Base-by-base conservation (phyloP, 53 echinoderm and acorn worm species). In the Temnopleurus reevesii region DNA sequence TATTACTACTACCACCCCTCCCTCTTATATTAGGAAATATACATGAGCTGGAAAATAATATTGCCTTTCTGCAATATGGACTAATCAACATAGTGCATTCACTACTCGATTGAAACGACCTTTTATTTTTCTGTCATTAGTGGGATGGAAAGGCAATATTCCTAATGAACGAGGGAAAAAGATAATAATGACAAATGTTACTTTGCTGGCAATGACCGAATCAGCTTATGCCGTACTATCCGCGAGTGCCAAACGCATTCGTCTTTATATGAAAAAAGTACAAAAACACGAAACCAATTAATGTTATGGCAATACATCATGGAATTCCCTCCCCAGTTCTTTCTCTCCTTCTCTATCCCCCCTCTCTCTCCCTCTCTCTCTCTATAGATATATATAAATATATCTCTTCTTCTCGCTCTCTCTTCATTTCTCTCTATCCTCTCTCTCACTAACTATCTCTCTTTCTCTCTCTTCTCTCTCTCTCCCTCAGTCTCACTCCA, bases 51-150 rank as follows among this genome's bases (percentile, higher is more conserved):
- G 71, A 38, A n/a, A n/a, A n/a, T n/a, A n/a, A 41, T 41, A 71
- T 71, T 71, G 41, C 19, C 38, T 71, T n/a, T 23, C 17, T n/a
- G 71, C 41, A 41, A 71, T 71, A 41, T 71, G 36, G 41, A 4
- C 71, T 71, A 71, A 71, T 71, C 71, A 71, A 41, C 71, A 71
- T 71, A 71, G 71, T 71, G 71, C 71, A 71, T 41, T 71, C 71
- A 71, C 71, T 71, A 71, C 6, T 23, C n/a, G n/a, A n/a, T 71
- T 41, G 5, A 71, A 71, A 71, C 41, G 71, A 71, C 38, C 71
- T 71, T 71, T 71, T 71, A 8, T 71, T 19, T 71, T 23, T 21
- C 71, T 71, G 71, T n/a, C 71, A 71, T 71, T 71, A 71, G 71
- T 36, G 41, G 41, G 23, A 41, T 71, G 71, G 43, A 41, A 71